Evolutionary conservation across 2,888 invertebrate genomes (phyloP), one percentile per base, ranked within the genome.

Genomic region (Cantharis rustica): DNA sequence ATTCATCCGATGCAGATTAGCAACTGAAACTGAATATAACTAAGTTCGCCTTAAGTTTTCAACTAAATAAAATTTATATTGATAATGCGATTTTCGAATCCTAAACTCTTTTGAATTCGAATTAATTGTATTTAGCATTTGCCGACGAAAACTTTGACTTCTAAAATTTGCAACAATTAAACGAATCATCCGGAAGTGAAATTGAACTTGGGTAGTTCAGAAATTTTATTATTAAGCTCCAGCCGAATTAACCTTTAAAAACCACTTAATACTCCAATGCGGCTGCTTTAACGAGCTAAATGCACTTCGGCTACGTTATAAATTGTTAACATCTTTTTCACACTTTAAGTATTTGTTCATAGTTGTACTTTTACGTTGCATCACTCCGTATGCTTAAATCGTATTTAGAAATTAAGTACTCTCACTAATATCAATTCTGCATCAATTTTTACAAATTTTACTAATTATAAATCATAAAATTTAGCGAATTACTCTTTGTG

Each of bases 31-130:
- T 61, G 68, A 64, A 62, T 62, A 20, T 73, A 73, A 73, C 61
- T n/a, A 68, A 73, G 68, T 68, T 73, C 61, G 23, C 16, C 17
- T 10, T 64, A 47, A 68, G 68, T 73, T 73, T 47, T 23, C 68
- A 62, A 68, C 68, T 68, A 68, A 23, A 31, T 72, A 31, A 66
- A 72, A 72, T 73, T 66, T 66, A 16, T 66, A 16, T 23, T 66
- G 23, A 66, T 66, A 66, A 66, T 66, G 23, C 64, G 23, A 66
- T 66, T 66, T 66, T 66, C 16, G 16, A 66, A 47, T 47, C n/a
- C n/a, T 47, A 47, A n/a, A 47, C 47, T 47, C 47, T 47, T 47
- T 47, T 47, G 47, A 47, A 47, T 47, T 47, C n/a, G 47, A 47
- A 47, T 47, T 47, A 47, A 47, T n/a, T n/a, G 47, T 47, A 47